Base-by-base conservation (phyloP, 2,888 invertebrate species). In the Corythucha ciliata region DNA sequence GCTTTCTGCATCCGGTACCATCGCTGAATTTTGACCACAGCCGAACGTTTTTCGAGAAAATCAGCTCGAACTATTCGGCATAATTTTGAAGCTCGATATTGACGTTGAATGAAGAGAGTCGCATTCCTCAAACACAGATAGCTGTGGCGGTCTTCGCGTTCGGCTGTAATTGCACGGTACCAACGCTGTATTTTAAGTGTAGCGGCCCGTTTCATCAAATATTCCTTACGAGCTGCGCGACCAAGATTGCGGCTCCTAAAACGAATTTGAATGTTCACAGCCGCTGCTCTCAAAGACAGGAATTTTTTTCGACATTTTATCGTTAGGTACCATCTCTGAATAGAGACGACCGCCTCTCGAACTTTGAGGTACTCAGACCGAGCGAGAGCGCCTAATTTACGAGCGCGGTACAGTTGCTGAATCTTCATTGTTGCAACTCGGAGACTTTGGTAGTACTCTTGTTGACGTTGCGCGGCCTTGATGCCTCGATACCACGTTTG, bases 1-100 rank as follows among this genome's bases (percentile, higher is more conserved):
- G 40, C 54, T 21, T 60, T 26, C n/a, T 22, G 34, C 22, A 16
- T 37, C 16, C 56, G 22, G 61, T 72, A 76, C 70, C 72, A 74
- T 12, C 62, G 66, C 61, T 79, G 77, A 45, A 80, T 72, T 57
- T 64, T 70, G 1, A 66, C 46, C 5, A 29, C 42, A 22, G 50
- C 26, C 2, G 14, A 16, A n/a, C 14, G 24, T 20, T 20, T 41
- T 2, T 32, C 4, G 12, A 36, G 2, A 18, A 12, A 47, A 12
- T 14, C 24, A 22, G 21, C 25, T 8, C 47, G 3, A 1, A 45
- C 51, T 16, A 16, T 33, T 20, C 14, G 12, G 10, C 12, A 8
- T 8, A 36, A 36, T 16, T 36, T 36, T 36, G 12, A 8, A 12
- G 12, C 8, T 36, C 12, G 8, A 8, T 36, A 10, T 12, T 10